Evolutionary conservation across 2,888 invertebrate genomes (phyloP), one percentile per base, ranked within the genome.

Genomic region (Oasisia sp.): DNA sequence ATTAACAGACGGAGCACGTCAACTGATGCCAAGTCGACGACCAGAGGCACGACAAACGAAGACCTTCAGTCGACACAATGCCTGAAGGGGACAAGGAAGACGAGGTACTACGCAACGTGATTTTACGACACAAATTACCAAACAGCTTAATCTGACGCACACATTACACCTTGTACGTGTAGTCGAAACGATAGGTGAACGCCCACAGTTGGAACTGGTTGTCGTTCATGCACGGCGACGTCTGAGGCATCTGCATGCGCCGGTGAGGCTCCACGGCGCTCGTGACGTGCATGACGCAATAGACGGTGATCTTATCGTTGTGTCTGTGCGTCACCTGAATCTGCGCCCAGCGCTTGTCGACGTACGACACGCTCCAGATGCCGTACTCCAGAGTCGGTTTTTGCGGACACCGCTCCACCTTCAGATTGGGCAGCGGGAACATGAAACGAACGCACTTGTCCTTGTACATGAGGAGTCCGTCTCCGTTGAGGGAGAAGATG

Each of bases 221-320:
- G 89, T 92, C 90, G 9, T 92, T 92, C 3, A 89, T 58, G 89
- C 94, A 94, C 32, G 38, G 32, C 14, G 92, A 89, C 91, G 93
- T 91, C 92, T 94, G 93, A 9, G 94, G 93, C 94, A 94, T 94
- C 93, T 94, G 94, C n/a, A 74, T 74, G 5, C 92, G 91, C 32
- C 91, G 91, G 44, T 94, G 93, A 5, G 44, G 89, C n/a, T 58
- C 90, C 27, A 93, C 91, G 19, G 93, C 93, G 90, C 92, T 93
- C n/a, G 94, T 94, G 32, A 94, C 93, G 74, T 94, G 94, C 92
- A 90, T 32, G n/a, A 92, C 90, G 89, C 93, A 93, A 91, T 74
- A 93, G 9, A 56, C 89, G 45, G 45, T 56, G 38, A 38, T 32
- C 32, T 58, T 90, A 7, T 91, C 92, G 8, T 56, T 58, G 27